phyloP scores from a whole-genome alignment of 2,888 invertebrate genomes.

The Tromatobia lineatoria region DNA sequence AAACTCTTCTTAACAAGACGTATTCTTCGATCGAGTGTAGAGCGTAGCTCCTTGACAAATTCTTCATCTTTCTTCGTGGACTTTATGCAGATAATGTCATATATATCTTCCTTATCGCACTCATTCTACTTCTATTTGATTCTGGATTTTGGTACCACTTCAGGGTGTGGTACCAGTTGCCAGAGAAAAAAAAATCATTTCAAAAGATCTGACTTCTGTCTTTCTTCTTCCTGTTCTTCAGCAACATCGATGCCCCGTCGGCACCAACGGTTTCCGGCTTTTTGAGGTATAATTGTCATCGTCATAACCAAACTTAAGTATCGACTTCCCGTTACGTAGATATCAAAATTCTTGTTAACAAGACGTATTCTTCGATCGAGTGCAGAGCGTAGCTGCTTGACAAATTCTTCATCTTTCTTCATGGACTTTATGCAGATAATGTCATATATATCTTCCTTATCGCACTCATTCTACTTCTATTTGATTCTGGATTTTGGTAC shows the following conservation, averaged over 20 bases:
- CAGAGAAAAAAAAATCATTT: not conserved
- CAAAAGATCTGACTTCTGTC: conserved; percentile 10
- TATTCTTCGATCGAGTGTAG: conserved; percentile 57
- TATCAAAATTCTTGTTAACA: conserved; percentile 61
- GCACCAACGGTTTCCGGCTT: conserved; percentile 84
- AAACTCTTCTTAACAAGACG: conserved; percentile 62
- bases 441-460: conserved; percentile 37
- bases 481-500: conserved; percentile 14
- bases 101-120: conserved; percentile 19
- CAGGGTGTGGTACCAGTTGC: conserved; percentile 6
- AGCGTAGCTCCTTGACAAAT: conserved; percentile 26
- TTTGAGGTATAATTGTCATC: conserved; percentile 82
- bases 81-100: conserved; percentile 25
- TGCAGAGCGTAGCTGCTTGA: conserved; percentile 1
- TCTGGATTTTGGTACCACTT: conserved; percentile 16
- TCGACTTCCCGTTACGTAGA: conserved; percentile 76
- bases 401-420: conserved; percentile 22
- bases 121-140: conserved; percentile 22
- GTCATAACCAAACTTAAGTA: conserved; percentile 80
- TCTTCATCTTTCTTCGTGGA: conserved; percentile 9
- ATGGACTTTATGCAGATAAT: not conserved
- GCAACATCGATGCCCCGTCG: conserved; percentile 37
- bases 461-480: conserved; percentile 27
- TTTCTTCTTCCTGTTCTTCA: conserved; percentile 26
- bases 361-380: conserved; percentile 62